These are phyloP conservation scores for Corynorhinus townsendii DNA, from an alignment of 2,113 vertebrate species.

Conservation along the genomic window DNA sequence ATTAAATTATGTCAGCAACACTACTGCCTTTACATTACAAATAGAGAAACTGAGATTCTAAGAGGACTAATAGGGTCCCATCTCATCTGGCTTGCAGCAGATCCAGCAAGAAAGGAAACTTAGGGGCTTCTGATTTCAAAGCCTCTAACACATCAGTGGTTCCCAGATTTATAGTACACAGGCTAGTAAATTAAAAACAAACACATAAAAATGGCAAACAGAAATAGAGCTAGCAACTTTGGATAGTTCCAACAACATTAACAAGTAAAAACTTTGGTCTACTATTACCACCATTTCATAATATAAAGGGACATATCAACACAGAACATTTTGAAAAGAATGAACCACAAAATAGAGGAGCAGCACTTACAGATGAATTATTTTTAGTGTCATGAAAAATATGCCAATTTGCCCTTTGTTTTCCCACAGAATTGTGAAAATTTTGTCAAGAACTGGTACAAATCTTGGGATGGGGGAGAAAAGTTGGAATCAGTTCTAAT, in stretches of 20 bases:
- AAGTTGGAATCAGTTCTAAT: not conserved
- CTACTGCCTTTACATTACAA: not conserved
- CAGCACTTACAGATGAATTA: not conserved
- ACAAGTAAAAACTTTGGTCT: not conserved
- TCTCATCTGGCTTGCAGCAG: not conserved
- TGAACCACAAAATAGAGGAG: not conserved
- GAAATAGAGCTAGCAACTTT: not conserved
- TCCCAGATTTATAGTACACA: not conserved
- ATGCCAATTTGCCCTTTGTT: not conserved
- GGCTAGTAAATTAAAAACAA: not conserved
- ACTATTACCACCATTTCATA: not conserved
- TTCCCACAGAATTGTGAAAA: not conserved
- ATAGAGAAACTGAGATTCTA: not conserved
- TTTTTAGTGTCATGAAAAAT: not conserved
- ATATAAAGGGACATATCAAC: slow-evolving; percentile 20
- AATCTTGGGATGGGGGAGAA: not conserved
- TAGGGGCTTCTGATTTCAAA: not conserved
- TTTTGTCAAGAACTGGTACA: not conserved
- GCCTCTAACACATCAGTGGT: not conserved
- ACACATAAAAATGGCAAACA: not conserved
- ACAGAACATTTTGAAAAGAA: not conserved
- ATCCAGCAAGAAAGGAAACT: not conserved
- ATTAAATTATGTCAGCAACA: not conserved
- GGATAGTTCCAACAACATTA: not conserved
- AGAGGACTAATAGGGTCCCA: not conserved